Evolutionary conservation across 2,888 invertebrate genomes (phyloP), one percentile per base, ranked within the genome.

Genomic region (Drosophila histrio): DNA sequence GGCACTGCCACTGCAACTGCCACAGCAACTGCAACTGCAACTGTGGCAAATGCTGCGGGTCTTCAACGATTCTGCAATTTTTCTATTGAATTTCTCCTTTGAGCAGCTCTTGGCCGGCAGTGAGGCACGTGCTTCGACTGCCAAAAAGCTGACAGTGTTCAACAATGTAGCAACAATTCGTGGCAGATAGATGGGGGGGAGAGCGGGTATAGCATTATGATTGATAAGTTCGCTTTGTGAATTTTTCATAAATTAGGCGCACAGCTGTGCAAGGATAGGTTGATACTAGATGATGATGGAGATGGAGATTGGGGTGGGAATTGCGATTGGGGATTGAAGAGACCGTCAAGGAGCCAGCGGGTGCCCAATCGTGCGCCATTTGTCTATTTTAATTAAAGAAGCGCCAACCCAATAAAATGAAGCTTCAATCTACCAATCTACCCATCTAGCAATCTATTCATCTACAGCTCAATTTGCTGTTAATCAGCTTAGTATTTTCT

Each of bases 161-260:
- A 77, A 85, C 78, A 82, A 77, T 85, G 82, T 82, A 60, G 69
- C 72, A 64, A 56, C 52, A 63, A 56, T 56, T 50, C 34, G 21
- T 43, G 32, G 43, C 59, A 17, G 11, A 13, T 2, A 24, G 19
- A 26, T 8, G 24, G 5, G 21, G 26, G 22, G 28, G 39, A 0
- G 21, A 1, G 28, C 22, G 22, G 52, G 36, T 24, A n/a, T 34
- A 53, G 82, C 72, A 79, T 79, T 83, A 83, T 83, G 82, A 83
- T 83, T 83, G 82, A 83, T 85, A 83, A 83, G 82, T 83, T 85
- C 82, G 86, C 79, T 83, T 82, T 82, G 86, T 82, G 82, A 82
- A 85, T 83, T 83, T 83, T 83, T 83, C 82, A 83, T 83, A 83
- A 83, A 85, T 83, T 83, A 83, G 82, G 75, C 65, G 70, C 68